phyloP scores from a whole-genome alignment of 2,888 invertebrate genomes.

The Trichopoda pennipes region DNA sequence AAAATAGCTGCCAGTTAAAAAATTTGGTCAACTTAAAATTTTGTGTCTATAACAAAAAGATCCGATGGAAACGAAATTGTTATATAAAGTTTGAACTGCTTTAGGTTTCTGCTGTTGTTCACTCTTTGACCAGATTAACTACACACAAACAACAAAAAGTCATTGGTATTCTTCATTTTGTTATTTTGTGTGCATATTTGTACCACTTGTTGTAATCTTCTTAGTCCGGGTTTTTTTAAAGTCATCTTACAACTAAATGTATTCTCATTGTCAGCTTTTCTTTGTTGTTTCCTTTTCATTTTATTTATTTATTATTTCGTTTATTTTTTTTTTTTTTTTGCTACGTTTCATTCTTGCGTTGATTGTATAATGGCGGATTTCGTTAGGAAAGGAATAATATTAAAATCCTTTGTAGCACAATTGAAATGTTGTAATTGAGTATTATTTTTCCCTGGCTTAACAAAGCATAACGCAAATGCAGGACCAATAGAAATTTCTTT shows the following conservation, averaged over 20 bases:
- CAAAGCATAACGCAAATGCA: not conserved
- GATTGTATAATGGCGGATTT: slow-evolving; percentile 43
- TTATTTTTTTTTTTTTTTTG: not conserved
- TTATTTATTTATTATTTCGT: too few species aligned
- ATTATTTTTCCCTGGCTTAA: slow-evolving; percentile 25
- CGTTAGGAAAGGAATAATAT: slow-evolving; percentile 2
- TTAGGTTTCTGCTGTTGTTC: not conserved
- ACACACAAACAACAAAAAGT: slow-evolving; percentile 6
- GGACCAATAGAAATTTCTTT: not conserved
- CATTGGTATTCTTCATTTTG: slow-evolving; percentile 9
- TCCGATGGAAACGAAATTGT: too few species aligned
- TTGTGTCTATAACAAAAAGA: too few species aligned
- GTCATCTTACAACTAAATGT: slow-evolving; percentile 51
- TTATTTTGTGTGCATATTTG: not conserved
- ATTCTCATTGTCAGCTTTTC: slow-evolving; percentile 39
- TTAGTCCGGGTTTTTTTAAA: slow-evolving; percentile 54
- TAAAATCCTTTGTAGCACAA: slow-evolving; percentile 36
- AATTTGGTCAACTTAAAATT: too few species aligned
- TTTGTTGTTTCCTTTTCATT: slow-evolving; percentile 28
- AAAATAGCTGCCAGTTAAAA: too few species aligned
- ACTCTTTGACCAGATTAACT: not conserved
- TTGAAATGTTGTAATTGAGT: slow-evolving; percentile 50
- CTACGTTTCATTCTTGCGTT: slow-evolving; percentile 21
- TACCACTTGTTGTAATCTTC: slow-evolving; percentile 57
- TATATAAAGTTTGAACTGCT: too few species aligned